Percentiles rank a stretch among this genome's conserved stretches.
phyloP scores from a whole-genome alignment of 2,888 invertebrate species.

The Pelosia muscerda region DNA sequence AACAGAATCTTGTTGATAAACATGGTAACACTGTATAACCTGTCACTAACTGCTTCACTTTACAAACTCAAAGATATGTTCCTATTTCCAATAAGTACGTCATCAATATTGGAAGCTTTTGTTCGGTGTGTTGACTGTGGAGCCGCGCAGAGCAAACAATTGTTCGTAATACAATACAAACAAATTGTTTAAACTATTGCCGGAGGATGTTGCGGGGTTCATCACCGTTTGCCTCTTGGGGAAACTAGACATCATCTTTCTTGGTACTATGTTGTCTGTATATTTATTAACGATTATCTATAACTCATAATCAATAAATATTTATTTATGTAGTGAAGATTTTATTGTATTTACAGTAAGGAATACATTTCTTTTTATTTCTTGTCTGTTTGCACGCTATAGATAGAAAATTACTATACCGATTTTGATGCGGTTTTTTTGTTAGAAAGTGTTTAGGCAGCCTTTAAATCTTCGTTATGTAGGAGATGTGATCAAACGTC shows the following conservation, averaged over 20 bases:
- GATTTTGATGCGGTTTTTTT: no score
- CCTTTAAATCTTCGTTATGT: no score
- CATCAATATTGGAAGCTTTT: slow-evolving; percentile 9
- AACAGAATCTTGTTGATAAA: not conserved
- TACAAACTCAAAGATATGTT: not conserved
- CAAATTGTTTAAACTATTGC: slow-evolving; percentile 50
- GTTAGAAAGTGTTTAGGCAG: not conserved
- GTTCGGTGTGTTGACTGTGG: slow-evolving; percentile 5
- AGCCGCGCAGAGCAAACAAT: slow-evolving; percentile 31
- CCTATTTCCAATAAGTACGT: not conserved
- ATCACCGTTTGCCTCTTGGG: not conserved
- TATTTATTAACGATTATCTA: not conserved
- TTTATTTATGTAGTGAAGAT: no score
- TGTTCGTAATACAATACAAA: slow-evolving; percentile 41
- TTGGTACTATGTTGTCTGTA: not conserved
- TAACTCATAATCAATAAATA: no score
- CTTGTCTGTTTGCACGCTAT: no score
- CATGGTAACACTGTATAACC: not conserved
- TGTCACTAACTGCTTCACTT: not conserved
- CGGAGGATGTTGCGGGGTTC: slow-evolving; percentile 3
- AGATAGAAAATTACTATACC: no score
- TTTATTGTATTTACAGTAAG: no score
- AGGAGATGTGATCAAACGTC: no score
- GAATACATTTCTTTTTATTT: no score
- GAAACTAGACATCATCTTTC: not conserved